Evolutionary conservation across 2,797 vertebrate species (phyloP).

Genomic region (Acipenser ruthenus): DNA sequence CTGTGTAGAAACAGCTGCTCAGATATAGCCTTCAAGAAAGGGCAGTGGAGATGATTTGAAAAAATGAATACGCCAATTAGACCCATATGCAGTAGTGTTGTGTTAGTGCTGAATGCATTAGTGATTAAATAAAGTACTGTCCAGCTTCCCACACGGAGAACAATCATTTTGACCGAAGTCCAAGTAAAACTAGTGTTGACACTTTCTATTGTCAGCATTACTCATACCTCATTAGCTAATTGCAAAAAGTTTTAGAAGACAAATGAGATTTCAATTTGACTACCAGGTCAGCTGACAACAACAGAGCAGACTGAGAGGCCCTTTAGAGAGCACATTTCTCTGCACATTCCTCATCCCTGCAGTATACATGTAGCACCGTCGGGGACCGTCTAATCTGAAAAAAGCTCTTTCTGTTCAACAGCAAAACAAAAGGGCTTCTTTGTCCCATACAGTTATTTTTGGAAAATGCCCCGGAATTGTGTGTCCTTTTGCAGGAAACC

Average conservation of each 20-base stretch:
- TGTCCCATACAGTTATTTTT: slow-evolving; percentile 25
- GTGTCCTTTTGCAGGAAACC: slow-evolving; percentile 15
- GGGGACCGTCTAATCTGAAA: slow-evolving; percentile 23
- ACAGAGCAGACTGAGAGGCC: slow-evolving; percentile 7
- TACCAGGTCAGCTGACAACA: slow-evolving; percentile 13
- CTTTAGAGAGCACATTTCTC: slow-evolving; percentile 26
- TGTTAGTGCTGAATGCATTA: too few species aligned
- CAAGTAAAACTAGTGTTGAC: slow-evolving; percentile 2
- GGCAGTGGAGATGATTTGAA: too few species aligned
- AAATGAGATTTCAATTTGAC: slow-evolving; percentile 21
- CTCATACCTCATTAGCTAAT: slow-evolving; percentile 27
- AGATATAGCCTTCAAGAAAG: too few species aligned
- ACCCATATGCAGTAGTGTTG: too few species aligned
- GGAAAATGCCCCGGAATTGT: slow-evolving; percentile 13
- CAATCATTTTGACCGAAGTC: slow-evolving; percentile 9
- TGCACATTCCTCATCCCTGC: slow-evolving; percentile 39
- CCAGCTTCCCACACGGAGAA: too few species aligned
- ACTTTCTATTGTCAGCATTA: slow-evolving; percentile 20
- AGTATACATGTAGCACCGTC: slow-evolving; percentile 32
- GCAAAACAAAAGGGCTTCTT: slow-evolving; percentile 40
- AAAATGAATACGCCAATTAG: too few species aligned
- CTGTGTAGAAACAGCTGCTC: too few species aligned
- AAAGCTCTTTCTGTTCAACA: slow-evolving; percentile 33
- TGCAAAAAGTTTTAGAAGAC: slow-evolving; percentile 24
- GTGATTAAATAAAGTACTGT: too few species aligned